Conservation (phyloP, 2,113 vertebrate genomes). For the Chinchilla lanigera region DNA sequence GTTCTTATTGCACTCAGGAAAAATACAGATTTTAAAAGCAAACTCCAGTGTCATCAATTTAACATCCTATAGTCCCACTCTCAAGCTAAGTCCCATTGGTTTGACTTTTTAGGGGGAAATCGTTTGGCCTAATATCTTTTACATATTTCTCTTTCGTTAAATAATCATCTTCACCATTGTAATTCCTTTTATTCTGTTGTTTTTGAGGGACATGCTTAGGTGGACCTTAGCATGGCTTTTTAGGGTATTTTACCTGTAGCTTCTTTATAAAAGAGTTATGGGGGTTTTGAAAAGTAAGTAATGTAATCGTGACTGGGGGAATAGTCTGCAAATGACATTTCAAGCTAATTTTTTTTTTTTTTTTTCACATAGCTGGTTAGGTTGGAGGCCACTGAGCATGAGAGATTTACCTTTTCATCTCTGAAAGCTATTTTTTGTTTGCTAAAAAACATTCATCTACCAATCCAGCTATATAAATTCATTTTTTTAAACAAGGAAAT, state of each 20-base stretch:
- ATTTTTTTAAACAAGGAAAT: constrained; percentile 38
- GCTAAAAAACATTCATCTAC: not conserved
- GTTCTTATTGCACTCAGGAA: constrained; percentile 7
- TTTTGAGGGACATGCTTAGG: not conserved
- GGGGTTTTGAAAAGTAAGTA: constrained; percentile 31
- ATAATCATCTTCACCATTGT: not conserved
- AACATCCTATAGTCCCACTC: not conserved
- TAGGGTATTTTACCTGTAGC: constrained; percentile 12
- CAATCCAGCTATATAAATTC: constrained; percentile 32
- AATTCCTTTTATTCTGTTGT: not conserved
- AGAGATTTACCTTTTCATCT: constrained; percentile 36
- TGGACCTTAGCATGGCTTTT: not conserved
- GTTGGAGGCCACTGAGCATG: not conserved
- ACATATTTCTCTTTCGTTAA: not conserved
- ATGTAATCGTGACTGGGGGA: not conserved
- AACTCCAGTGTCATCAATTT: not conserved
- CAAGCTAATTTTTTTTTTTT: not conserved
- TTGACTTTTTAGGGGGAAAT: not conserved
- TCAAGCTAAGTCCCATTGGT: not conserved
- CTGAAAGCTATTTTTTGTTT: constrained; percentile 49
- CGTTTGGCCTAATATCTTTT: not conserved
- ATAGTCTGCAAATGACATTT: not conserved
- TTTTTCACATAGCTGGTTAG: not conserved
- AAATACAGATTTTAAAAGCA: constrained; percentile 59
- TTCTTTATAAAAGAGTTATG: constrained; percentile 12